phyloP scores from a whole-genome alignment of 2,797 vertebrate genomes.

The Limosa lapponica region DNA sequence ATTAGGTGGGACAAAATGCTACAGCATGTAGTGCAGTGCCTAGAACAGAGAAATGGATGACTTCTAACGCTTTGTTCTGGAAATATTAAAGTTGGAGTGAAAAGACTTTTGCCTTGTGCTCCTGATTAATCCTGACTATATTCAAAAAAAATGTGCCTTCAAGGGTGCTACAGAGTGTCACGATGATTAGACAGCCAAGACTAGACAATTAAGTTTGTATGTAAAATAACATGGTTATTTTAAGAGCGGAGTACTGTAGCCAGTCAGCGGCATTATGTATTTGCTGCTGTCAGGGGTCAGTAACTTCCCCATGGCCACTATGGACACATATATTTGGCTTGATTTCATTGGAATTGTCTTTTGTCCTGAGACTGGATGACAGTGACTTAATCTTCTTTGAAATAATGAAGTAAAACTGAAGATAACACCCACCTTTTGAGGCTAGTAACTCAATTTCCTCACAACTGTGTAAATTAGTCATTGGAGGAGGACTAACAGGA shows the following conservation, averaged over 20 bases:
- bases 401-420: not conserved
- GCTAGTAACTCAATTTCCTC: not conserved
- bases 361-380: not conserved
- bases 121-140: not conserved
- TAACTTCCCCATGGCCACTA: not conserved
- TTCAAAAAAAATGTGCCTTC: not conserved
- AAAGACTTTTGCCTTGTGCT: not conserved
- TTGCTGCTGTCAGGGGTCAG: not conserved
- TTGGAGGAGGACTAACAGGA: not conserved
- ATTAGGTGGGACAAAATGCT: not conserved
- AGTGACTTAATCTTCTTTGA: not conserved
- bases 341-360: not conserved
- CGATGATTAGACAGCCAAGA: not conserved
- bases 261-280: not conserved
- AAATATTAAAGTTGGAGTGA: not conserved
- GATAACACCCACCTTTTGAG: not conserved
- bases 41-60: not conserved
- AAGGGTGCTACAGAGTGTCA: not conserved
- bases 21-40: not conserved
- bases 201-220: not conserved
- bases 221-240: not conserved
- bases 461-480: not conserved
- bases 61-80: not conserved
- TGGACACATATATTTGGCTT: not conserved
- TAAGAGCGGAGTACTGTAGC: not conserved